Evolutionary conservation across 2,888 invertebrate genomes (phyloP).

Genomic region (Morpho deidamia): DNA sequence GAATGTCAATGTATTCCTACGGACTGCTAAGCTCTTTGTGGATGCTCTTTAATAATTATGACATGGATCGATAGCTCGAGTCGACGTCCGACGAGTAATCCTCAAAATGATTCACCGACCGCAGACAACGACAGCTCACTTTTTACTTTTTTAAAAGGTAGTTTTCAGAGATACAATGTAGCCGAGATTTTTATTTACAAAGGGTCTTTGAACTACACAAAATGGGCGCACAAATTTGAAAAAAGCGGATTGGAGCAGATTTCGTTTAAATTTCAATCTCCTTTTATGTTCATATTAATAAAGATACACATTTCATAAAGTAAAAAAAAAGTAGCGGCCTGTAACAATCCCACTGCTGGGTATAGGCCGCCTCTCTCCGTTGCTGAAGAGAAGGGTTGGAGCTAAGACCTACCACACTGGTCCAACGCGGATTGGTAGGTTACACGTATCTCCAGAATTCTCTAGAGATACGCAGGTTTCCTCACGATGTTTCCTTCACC

Average conservation of each 20-base stretch:
- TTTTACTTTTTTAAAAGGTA: conserved; percentile 21
- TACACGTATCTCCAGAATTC: no score
- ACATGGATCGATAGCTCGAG: conserved; percentile 33
- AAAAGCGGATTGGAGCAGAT: conserved; percentile 1
- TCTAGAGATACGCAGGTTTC: no score
- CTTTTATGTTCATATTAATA: no score
- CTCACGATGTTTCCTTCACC: no score
- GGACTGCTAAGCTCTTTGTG: conserved; percentile 21
- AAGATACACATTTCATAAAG: no score
- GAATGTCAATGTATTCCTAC: conserved; percentile 14
- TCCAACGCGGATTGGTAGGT: no score
- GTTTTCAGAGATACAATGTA: conserved; percentile 19
- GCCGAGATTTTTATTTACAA: conserved; percentile 15
- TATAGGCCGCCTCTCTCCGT: no score
- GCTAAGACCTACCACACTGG: no score
- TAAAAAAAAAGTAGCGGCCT: no score
- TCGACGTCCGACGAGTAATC: conserved; percentile 28
- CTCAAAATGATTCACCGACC: conserved; percentile 30
- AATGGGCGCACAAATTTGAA: conserved; percentile 10
- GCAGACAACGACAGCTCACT: conserved; percentile 21
- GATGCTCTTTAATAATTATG: conserved; percentile 41
- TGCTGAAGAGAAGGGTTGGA: no score
- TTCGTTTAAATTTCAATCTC: background rate
- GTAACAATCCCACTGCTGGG: no score
- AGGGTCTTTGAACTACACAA: conserved; percentile 15